Evolutionary conservation across 1,140 invertebrate species (phyloP).

Genomic region (Rhagoletis zephyria): DNA sequence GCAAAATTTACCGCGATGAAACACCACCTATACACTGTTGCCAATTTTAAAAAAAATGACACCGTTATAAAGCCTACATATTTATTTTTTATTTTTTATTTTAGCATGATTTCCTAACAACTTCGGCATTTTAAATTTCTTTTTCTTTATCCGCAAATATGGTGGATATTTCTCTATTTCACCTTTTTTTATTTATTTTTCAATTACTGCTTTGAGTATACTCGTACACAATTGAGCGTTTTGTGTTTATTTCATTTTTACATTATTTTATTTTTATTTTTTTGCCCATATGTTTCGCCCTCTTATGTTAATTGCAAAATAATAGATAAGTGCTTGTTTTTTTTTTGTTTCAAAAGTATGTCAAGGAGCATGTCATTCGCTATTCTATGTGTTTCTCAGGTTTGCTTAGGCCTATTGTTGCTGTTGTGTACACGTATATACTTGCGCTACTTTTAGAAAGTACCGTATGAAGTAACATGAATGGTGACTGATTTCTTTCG

Average conservation of each 20-base stretch:
- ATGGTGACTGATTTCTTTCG: not conserved
- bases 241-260: conserved; percentile 1
- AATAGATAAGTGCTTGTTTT: conserved; percentile 41
- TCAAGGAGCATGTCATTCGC: conserved; percentile 41
- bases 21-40: not conserved
- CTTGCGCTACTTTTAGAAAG: conserved; percentile 10
- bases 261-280: conserved; percentile 24
- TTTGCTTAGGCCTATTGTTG: conserved; percentile 27
- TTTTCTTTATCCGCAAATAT: no score
- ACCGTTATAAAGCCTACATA: no score
- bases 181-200: not conserved
- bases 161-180: not conserved
- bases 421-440: not conserved
- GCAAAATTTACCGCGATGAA: no score
- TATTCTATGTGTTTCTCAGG: conserved; percentile 33
- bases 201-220: not conserved
- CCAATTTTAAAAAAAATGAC: not conserved
- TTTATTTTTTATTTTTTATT: no score
- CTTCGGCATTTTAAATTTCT: no score
- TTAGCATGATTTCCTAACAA: no score
- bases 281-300: conserved; percentile 31
- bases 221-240: not conserved
- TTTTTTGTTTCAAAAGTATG: conserved; percentile 8
- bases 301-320: conserved; percentile 51
- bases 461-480: conserved; percentile 19